A percentile compares a stretch with the other conserved stretches of the same genome.
Evolutionary conservation across 1,140 invertebrate species (phyloP).

Genomic region (Meloidogyne hapla): DNA sequence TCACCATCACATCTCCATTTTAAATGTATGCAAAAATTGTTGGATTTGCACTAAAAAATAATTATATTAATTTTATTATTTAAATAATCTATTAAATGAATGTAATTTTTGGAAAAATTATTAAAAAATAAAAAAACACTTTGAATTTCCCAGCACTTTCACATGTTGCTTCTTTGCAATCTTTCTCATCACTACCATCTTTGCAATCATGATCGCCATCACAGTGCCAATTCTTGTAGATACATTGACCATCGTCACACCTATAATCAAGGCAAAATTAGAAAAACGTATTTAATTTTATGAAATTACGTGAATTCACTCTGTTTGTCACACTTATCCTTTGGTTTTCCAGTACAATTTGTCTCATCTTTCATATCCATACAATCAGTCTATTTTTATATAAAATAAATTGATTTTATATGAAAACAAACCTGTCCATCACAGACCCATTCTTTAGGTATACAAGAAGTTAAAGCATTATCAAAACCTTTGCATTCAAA

Average conservation of each 20-base stretch:
- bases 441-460: constrained; percentile 78
- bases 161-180: constrained; percentile 39
- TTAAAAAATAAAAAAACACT: not conserved
- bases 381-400: constrained; percentile 54
- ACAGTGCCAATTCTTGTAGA: constrained; percentile 71
- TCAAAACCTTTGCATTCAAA: constrained; percentile 44
- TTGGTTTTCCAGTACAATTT: constrained; percentile 42
- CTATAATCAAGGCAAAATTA: constrained; percentile 3
- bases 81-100: not conserved
- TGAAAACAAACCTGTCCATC: constrained; percentile 76
- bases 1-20: constrained; percentile 79
- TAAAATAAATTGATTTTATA: constrained; percentile 65
- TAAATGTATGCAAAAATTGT: constrained; percentile 82
- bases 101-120: no score
- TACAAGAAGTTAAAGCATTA: constrained; percentile 68
- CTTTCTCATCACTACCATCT: constrained; percentile 79
- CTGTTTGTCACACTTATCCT: constrained; percentile 17
- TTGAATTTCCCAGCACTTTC: constrained; percentile 36
- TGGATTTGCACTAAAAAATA: constrained; percentile 64
- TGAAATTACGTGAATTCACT: constrained; percentile 37
- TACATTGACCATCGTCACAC: constrained; percentile 39
- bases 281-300: not conserved
- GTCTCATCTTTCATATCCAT: constrained; percentile 63
- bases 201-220: constrained; percentile 71
- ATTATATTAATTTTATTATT: not conserved